Conservation (phyloP, 2,888 invertebrate species). For the Pteria penguin region DNA sequence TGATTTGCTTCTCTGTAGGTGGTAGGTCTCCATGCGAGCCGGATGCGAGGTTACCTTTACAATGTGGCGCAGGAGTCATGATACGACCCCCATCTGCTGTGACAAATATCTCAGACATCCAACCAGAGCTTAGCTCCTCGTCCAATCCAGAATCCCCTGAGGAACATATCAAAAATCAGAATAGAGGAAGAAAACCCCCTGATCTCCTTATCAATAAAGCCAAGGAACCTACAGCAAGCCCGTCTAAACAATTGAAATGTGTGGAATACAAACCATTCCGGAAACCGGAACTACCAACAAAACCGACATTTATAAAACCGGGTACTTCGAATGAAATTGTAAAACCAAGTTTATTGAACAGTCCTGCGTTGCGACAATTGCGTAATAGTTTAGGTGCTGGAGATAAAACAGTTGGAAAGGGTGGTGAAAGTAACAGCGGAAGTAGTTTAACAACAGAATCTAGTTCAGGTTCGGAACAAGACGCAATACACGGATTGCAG, state of each 20-base stretch:
- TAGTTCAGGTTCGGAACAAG: conserved; percentile 74
- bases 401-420: conserved; percentile 3
- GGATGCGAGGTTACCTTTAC: no score
- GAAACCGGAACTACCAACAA: conserved; percentile 64
- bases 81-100: no score
- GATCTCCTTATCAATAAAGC: neutral
- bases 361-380: conserved; percentile 45
- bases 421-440: conserved; percentile 44
- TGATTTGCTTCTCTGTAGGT: no score
- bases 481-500: conserved; percentile 58
- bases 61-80: no score
- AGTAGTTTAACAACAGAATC: conserved; percentile 60
- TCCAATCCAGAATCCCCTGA: conserved; percentile 59
- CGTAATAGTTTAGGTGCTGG: conserved; percentile 37
- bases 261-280: neutral
- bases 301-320: conserved; percentile 65
- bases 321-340: conserved; percentile 50
- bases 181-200: conserved; percentile 27
- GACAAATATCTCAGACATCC: neutral
- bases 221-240: neutral
- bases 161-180: conserved; percentile 41
- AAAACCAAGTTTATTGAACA: conserved; percentile 55
- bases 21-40: no score
- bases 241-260: conserved; percentile 32
- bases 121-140: conserved; percentile 32